Evolutionary conservation across 2,113 vertebrate species (phyloP).

Genomic region (Salvelinus namaycush): DNA sequence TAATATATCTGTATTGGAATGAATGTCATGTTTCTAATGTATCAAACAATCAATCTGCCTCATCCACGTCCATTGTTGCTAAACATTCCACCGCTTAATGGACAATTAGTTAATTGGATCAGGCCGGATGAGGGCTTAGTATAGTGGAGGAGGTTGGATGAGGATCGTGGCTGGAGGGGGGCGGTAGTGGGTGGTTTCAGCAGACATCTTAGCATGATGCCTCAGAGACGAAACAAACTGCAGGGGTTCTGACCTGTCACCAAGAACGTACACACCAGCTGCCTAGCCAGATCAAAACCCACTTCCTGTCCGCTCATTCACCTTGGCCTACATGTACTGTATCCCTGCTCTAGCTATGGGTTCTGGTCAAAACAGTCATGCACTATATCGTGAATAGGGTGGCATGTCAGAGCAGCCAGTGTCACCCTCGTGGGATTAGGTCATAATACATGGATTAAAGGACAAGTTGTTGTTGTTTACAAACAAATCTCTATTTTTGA

Average conservation of each 20-base stretch:
- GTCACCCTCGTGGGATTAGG: no score
- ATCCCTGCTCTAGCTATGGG: no score
- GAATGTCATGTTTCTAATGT: background rate
- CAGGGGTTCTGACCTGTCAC: background rate
- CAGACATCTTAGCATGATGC: background rate
- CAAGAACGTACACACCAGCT: background rate
- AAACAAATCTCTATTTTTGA: no score
- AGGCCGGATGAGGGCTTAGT: background rate
- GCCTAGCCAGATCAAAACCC: background rate
- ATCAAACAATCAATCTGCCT: no score
- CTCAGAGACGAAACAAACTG: background rate
- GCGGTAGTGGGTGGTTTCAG: background rate
- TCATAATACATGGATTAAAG: no score
- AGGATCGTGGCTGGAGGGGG: background rate
- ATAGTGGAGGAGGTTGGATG: background rate
- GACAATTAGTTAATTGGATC: background rate
- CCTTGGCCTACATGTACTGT: background rate
- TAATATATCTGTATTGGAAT: no score
- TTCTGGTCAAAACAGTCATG: no score
- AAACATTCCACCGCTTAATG: background rate
- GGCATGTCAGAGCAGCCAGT: no score
- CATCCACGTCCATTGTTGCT: no score
- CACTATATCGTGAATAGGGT: no score
- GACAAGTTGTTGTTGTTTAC: no score
- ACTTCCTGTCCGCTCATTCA: background rate